Evolutionary conservation across 2,113 vertebrate species (phyloP).

Genomic region (Tetrao urogallus): DNA sequence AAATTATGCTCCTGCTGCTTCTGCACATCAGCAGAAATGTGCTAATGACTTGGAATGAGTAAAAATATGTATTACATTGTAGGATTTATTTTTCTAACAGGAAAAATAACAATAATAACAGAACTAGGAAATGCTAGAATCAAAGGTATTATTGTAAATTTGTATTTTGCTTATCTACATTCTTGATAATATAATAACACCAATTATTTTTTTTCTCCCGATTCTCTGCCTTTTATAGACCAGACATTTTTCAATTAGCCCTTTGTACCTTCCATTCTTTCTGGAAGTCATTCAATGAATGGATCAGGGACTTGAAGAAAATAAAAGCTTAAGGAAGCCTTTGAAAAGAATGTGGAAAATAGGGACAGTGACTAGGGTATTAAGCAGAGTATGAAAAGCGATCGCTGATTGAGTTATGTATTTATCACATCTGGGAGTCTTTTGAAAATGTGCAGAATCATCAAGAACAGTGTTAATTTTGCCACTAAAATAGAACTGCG

Average conservation of each 20-base stretch:
- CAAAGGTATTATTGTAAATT: background rate
- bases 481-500: fast-evolving
- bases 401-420: background rate
- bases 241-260: background rate
- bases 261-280: background rate
- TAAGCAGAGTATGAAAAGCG: background rate
- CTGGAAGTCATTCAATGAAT: background rate
- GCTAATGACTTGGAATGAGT: background rate
- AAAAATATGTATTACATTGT: background rate
- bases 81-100: background rate
- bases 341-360: background rate
- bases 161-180: background rate
- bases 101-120: background rate
- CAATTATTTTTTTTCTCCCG: background rate
- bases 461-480: background rate
- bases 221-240: background rate
- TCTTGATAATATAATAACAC: background rate
- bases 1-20: background rate
- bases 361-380: background rate
- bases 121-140: background rate
- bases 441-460: background rate
- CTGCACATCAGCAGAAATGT: background rate
- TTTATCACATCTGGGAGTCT: background rate
- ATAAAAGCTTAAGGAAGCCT: background rate
- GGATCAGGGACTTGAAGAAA: background rate